Evolutionary conservation across 2,113 vertebrate species (phyloP), one percentile per base, ranked within the genome.

Genomic region (Rhinopomastus cyanomelas): DNA sequence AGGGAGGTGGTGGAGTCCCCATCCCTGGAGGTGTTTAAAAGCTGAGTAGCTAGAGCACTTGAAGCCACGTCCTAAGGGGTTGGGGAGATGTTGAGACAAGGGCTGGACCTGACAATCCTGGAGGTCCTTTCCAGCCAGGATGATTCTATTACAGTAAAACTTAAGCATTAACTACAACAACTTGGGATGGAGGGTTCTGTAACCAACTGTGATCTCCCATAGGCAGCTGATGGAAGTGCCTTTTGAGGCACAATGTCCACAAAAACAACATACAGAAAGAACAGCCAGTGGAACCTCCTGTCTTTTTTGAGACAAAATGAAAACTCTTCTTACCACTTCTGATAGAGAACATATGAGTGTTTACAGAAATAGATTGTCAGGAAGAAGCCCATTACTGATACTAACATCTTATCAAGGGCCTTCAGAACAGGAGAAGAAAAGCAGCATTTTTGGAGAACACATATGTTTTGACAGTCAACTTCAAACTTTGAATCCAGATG

Each of bases 221-320:
- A 49, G 0, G 0, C 42, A 49, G 53, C 14, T 65, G 12, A 0
- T 52, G 53, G 34, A 85, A 3, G 2, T 79, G 11, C 60, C 44
- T 72, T 71, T 62, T 42, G 51, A 85, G 76, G 69, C 6, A 57
- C 2, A 8, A 5, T 69, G 19, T 29, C 46, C 52, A 52, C 26
- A 55, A 59, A 87, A 78, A 75, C 37, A 29, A 71, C 14, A 32
- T 2, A n/a, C 0, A 55, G 52, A 39, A 85, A 73, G 51, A 49
- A 27, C 10, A 73, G 16, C 36, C 73, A 77, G 57, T 9, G 86
- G 36, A 29, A 62, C 5, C 12, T 72, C 75, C 36, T 37, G 11
- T 16, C 22, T 20, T 72, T 67, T 55, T 26, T 62, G 49, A 53
- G 19, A 71, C 5, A 81, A 89, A 83, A 57, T 39, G 3, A 42